These are phyloP conservation scores for Dinomys branickii DNA, from an alignment of 2,113 vertebrate species.

Conservation along the genomic window DNA sequence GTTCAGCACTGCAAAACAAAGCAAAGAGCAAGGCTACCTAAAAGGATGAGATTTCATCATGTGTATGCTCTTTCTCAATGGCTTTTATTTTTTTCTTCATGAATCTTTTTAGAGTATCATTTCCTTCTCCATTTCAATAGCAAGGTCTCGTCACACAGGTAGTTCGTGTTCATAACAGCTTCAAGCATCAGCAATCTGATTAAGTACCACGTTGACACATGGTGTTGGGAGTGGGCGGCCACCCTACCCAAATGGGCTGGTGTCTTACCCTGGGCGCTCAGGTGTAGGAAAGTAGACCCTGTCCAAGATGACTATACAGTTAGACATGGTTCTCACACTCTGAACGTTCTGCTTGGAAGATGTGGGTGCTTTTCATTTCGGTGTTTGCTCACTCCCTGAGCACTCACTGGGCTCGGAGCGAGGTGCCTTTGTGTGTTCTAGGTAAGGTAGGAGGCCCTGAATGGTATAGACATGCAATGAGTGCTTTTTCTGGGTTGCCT, in stretches of 20 bases:
- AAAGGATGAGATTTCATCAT: background rate
- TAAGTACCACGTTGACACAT: background rate
- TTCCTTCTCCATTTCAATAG: conserved; percentile 9
- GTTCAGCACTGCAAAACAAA: background rate
- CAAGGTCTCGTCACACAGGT: background rate
- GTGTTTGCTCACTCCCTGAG: background rate
- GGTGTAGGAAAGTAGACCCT: background rate
- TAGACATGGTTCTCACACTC: background rate
- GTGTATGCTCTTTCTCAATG: background rate
- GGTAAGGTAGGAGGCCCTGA: background rate
- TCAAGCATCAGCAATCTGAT: background rate
- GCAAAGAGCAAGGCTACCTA: background rate
- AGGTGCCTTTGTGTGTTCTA: background rate
- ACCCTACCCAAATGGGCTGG: background rate
- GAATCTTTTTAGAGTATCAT: background rate
- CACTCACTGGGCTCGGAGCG: background rate
- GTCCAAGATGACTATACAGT: background rate
- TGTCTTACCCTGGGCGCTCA: background rate
- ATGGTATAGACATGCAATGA: background rate
- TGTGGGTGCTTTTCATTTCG: background rate
- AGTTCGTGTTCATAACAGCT: background rate
- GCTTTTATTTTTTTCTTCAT: background rate
- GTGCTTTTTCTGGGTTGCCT: background rate
- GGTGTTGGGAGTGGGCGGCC: background rate
- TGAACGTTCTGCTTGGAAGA: background rate